Evolutionary conservation across 1,140 invertebrate species (phyloP).

Genomic region (Apolygus lucorum): DNA sequence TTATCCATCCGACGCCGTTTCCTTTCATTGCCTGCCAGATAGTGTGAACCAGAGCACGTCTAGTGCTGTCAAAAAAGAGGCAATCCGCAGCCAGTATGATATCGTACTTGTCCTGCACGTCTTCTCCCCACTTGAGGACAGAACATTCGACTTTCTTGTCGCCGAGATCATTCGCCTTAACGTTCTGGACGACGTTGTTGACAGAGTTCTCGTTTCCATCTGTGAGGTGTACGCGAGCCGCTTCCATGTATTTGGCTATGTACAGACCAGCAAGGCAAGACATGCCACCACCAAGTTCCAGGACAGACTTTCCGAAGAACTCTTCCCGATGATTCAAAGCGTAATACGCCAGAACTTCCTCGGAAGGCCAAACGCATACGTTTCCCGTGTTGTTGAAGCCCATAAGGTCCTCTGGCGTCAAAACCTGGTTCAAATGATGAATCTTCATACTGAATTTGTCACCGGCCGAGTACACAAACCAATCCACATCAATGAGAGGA

Average conservation of each 20-base stretch:
- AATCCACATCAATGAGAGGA: constrained; percentile 45
- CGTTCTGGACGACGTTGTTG: constrained; percentile 58
- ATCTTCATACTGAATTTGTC: constrained; percentile 47
- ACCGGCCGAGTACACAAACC: constrained; percentile 42
- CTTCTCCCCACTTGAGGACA: constrained; percentile 42
- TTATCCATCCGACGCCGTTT: constrained; percentile 58
- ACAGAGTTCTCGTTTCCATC: constrained; percentile 71
- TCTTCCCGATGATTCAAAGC: constrained; percentile 51
- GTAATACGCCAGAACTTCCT: constrained; percentile 72
- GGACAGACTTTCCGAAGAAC: constrained; percentile 56
- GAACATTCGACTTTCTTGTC: constrained; percentile 38
- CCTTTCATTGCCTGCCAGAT: constrained; percentile 57
- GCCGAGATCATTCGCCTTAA: constrained; percentile 48
- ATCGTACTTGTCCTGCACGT: constrained; percentile 47
- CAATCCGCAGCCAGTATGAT: constrained; percentile 69
- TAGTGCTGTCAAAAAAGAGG: constrained; percentile 72
- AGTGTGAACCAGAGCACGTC: constrained; percentile 58
- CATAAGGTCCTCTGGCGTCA: constrained; percentile 60
- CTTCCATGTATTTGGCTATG: constrained; percentile 55
- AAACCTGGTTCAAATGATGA: constrained; percentile 48
- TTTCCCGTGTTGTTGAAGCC: constrained; percentile 90
- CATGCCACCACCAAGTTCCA: constrained; percentile 79
- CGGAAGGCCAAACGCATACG: constrained; percentile 82
- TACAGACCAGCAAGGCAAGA: constrained; percentile 71
- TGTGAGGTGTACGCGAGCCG: constrained; percentile 54